Percentiles rank a stretch among this genome's conserved stretches.
Evolutionary conservation across 2,888 invertebrate genomes (phyloP).

Genomic region (Tachystola acroxantha): DNA sequence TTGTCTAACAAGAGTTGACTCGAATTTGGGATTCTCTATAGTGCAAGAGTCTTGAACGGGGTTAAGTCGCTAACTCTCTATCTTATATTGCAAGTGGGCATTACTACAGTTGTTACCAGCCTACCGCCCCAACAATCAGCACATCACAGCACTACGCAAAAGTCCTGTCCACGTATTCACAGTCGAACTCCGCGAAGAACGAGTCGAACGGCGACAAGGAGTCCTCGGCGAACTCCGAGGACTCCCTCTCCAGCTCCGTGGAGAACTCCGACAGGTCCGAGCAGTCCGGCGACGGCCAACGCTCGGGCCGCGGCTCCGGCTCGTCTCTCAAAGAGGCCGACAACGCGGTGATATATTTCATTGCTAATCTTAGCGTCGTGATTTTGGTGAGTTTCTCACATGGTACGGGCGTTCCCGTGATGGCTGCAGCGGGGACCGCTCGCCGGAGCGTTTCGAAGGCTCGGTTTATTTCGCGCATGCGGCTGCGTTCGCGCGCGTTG

Average conservation of each 20-base stretch:
- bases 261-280: slow-evolving; percentile 77
- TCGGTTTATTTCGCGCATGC: slow-evolving; percentile 94
- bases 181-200: slow-evolving; percentile 73
- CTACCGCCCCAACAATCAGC: too few species aligned
- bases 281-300: slow-evolving; percentile 66
- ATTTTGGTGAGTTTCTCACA: slow-evolving; percentile 93
- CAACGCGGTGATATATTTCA: slow-evolving; percentile 90
- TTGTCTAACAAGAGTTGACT: too few species aligned
- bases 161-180: slow-evolving; percentile 68
- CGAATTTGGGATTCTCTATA: too few species aligned
- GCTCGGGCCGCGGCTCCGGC: slow-evolving; percentile 38
- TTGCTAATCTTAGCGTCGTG: slow-evolving; percentile 90
- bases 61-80: too few species aligned
- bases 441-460: slow-evolving; percentile 90
- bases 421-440: slow-evolving; percentile 83
- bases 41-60: too few species aligned
- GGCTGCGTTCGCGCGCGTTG: slow-evolving; percentile 90
- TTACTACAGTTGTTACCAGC: too few species aligned
- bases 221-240: slow-evolving; percentile 74
- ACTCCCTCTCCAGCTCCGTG: slow-evolving; percentile 61
- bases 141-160: slow-evolving; percentile 44
- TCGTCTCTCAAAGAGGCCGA: slow-evolving; percentile 78
- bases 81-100: too few species aligned
- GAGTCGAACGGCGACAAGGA: slow-evolving; percentile 79
- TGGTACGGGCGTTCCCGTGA: slow-evolving; percentile 71